Evolutionary conservation across 1,140 invertebrate species (phyloP).

Genomic region (Bombus balteatus): DNA sequence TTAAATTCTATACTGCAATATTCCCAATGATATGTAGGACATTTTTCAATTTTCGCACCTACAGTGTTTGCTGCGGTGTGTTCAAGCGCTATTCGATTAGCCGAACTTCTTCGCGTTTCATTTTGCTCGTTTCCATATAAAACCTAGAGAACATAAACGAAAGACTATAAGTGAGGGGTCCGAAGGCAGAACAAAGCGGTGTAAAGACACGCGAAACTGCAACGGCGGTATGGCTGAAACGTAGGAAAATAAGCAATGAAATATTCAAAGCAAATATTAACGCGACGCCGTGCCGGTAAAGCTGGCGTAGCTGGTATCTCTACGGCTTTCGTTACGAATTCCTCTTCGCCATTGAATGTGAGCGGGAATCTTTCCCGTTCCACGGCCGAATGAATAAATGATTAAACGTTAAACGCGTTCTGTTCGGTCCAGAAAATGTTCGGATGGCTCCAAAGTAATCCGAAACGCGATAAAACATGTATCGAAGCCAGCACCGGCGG

Average conservation of each 20-base stretch:
- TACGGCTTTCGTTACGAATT: conserved; percentile 23
- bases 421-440: conserved; percentile 12
- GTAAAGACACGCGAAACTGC: too few species aligned
- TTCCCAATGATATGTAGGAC: too few species aligned
- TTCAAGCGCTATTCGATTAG: too few species aligned
- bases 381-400: conserved; percentile 9
- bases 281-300: neutral
- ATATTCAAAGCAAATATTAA: conserved; percentile 20
- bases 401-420: conserved; percentile 7
- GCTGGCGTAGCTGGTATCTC: neutral
- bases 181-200: too few species aligned
- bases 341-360: conserved; percentile 18
- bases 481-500: neutral
- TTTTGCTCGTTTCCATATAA: too few species aligned
- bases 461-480: conserved; percentile 47
- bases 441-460: conserved; percentile 13
- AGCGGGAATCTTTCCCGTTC: neutral
- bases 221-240: neutral
- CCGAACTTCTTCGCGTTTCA: too few species aligned
- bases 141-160: too few species aligned
- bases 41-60: too few species aligned
- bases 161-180: too few species aligned
- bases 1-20: too few species aligned
- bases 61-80: too few species aligned
- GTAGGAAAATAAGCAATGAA: conserved; percentile 9